Base-by-base conservation (phyloP, 2,888 invertebrate species). In the Boloria selene region DNA sequence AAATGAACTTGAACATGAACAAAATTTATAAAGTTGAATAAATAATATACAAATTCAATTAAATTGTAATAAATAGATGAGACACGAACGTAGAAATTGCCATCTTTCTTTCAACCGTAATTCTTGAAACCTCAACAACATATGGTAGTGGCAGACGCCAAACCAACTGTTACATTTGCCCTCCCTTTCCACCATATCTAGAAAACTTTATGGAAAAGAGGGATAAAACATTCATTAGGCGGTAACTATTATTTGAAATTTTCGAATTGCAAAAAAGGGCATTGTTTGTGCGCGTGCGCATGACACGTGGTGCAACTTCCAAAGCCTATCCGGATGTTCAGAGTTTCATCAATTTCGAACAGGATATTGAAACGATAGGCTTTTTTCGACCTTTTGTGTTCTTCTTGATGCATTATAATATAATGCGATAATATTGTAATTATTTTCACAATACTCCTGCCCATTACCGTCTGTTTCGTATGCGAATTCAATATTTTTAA, bases 91-190 rank as follows among this genome's bases (percentile, higher is more conserved):
- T 65, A 67, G 54, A 76, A 79, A 83, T 86, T 80, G 87, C 85
- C 85, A 87, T 87, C 84, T 86, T 80, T 73, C 76, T 79, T 75
- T 80, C 77, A 79, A 78, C 79, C 78, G 80, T 86, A 90, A 89
- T 91, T 91, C 90, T 82, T 84, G 79, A 87, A 91, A 91, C 91
- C 91, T 91, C 91, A 91, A 88, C 85, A 85, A 76, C 91, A 91
- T 90, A 90, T 92, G 91, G 90, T 79, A 71, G 80, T 84, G 83
- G 90, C 91, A 90, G 89, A 91, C 91, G 91, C 90, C 86, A 85
- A 82, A 79, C 90, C 91, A 92, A 91, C 91, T 92, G 91, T 90
- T 83, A 84, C 72, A 63, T 80, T 55, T 70, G 61, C 79, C 77
- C 67, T 90, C 88, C 73, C 81, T 76, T 65, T 88, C 78, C 52